Evolutionary conservation across 2,797 vertebrate species (phyloP).

Genomic region (Loriculus beryllinus): DNA sequence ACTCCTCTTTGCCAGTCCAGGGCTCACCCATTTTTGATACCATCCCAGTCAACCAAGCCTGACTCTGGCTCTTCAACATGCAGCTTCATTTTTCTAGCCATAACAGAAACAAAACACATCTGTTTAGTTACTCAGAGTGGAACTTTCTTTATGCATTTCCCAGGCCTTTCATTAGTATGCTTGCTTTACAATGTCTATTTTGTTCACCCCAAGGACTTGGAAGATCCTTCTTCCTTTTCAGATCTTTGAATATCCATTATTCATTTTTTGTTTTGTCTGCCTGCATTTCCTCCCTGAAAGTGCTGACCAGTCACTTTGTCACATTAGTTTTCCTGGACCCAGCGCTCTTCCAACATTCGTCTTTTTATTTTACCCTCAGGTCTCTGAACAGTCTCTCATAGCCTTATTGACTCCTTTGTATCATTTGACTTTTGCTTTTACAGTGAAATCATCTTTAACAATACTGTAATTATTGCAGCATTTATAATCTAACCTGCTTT

Average conservation of each 20-base stretch:
- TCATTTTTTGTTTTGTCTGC: not conserved
- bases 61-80: not conserved
- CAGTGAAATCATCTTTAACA: not conserved
- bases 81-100: not conserved
- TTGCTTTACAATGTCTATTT: not conserved
- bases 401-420: not conserved
- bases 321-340: not conserved
- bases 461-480: not conserved
- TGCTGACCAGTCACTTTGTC: not conserved
- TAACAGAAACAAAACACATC: not conserved
- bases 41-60: not conserved
- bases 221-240: not conserved
- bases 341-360: fast-evolving
- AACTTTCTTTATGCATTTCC: not conserved
- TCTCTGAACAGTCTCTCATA: not conserved
- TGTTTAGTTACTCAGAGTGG: not conserved
- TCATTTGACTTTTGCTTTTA: not conserved
- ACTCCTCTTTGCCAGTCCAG: not conserved
- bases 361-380: not conserved
- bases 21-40: not conserved
- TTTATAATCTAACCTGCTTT: slow-evolving; percentile 12
- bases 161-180: not conserved
- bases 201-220: not conserved
- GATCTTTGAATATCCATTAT: not conserved
- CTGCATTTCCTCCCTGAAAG: not conserved